A percentile compares a stretch with the other conserved stretches of the same genome.
phyloP scores from a whole-genome alignment of 1,140 invertebrate genomes.

The Drosophila murphyi region DNA sequence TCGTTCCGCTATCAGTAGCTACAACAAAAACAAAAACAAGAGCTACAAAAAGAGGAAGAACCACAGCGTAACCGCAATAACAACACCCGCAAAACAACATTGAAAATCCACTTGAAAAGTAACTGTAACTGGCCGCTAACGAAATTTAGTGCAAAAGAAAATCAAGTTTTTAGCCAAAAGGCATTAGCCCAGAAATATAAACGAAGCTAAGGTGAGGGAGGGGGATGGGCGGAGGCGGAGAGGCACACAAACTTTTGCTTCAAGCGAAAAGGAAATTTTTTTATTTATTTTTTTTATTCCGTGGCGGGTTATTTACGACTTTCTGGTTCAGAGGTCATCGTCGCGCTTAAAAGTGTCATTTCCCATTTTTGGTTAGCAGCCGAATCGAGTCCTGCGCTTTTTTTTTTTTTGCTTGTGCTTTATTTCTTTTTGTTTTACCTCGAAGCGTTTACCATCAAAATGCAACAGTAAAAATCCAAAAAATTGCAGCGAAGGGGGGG shows the following conservation, averaged over 20 bases:
- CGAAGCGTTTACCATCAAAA: conserved; percentile 61
- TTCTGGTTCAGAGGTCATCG: conserved; percentile 81
- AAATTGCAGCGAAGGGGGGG: too few relatives aligned
- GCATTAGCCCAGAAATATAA: conserved; percentile 74
- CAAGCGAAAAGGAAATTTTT: conserved; percentile 67
- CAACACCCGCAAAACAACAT: conserved; percentile 70
- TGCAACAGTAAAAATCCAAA: conserved; percentile 51
- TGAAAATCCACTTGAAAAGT: conserved; percentile 51
- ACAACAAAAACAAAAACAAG: conserved; percentile 27
- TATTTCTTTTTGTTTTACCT: conserved; percentile 29
- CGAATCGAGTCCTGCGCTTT: conserved; percentile 14
- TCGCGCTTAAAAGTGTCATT: conserved; percentile 82
- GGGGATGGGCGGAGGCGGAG: too few relatives aligned
- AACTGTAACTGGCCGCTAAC: conserved; percentile 71
- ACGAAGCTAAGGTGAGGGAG: not conserved
- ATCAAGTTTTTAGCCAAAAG: conserved; percentile 60
- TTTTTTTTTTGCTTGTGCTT: conserved; percentile 29
- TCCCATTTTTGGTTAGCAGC: conserved; percentile 62
- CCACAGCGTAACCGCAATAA: conserved; percentile 49
- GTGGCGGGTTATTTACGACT: conserved; percentile 69
- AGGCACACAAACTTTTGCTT: conserved; percentile 2
- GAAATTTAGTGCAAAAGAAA: conserved; percentile 75
- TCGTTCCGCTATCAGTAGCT: conserved; percentile 46
- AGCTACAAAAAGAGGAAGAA: not conserved
- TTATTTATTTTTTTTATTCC: conserved; percentile 21